A percentile compares a stretch with the other conserved stretches of the same genome.
phyloP scores from a whole-genome alignment of 2,113 vertebrate species.

The Ornithorhynchus anatinus region DNA sequence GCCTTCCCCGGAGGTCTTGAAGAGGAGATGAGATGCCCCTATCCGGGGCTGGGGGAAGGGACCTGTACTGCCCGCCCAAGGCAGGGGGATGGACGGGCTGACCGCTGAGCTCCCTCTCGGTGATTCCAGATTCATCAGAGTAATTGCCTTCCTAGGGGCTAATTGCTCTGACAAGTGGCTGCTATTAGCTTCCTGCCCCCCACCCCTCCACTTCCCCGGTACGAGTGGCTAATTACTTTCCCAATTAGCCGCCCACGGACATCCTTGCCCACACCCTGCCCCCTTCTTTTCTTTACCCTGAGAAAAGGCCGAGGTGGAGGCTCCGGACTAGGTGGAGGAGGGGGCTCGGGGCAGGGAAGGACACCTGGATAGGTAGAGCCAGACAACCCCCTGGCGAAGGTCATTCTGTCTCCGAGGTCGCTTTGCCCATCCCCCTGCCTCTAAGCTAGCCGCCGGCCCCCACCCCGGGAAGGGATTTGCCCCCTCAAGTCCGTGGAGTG shows the following conservation, averaged over 20 bases:
- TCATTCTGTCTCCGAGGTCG: too few species aligned
- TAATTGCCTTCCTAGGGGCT: slow-evolving; percentile 59
- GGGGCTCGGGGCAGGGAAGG: not conserved
- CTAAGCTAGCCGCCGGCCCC: not conserved
- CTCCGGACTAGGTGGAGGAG: too few species aligned
- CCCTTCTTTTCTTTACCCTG: not conserved
- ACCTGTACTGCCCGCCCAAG: not conserved
- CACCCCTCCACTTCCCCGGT: slow-evolving; percentile 48
- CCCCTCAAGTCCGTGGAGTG: too few species aligned
- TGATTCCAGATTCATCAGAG: slow-evolving; percentile 49
- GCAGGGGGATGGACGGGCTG: not conserved
- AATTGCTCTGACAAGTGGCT: slow-evolving; percentile 51
- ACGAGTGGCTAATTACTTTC: slow-evolving; percentile 39
- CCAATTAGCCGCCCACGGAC: slow-evolving; percentile 38
- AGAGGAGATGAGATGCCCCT: too few species aligned
- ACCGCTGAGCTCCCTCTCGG: not conserved
- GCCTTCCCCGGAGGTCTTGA: not conserved
- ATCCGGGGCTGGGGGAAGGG: too few species aligned
- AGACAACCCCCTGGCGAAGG: too few species aligned
- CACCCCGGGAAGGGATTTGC: not conserved
- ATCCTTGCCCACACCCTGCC: not conserved
- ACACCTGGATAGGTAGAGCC: not conserved
- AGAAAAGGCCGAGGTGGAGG: not conserved
- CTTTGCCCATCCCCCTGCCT: not conserved
- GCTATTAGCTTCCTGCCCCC: slow-evolving; percentile 58